phyloP scores from a whole-genome alignment of 2,113 vertebrate genomes.

The Rattus rattus region DNA sequence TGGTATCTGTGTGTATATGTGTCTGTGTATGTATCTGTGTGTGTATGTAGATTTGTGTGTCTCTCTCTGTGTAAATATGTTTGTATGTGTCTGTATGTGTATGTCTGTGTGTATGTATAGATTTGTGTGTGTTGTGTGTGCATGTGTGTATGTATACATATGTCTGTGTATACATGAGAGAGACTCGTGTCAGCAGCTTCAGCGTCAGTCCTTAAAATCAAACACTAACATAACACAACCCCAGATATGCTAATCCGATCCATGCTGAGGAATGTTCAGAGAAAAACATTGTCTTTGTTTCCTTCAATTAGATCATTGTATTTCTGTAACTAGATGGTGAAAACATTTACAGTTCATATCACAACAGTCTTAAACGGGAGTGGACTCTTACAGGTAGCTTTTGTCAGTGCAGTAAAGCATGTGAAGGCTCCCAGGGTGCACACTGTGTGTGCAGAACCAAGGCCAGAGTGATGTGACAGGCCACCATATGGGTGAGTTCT shows the following conservation, averaged over 20 bases:
- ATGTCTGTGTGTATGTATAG: background rate
- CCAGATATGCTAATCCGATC: background rate
- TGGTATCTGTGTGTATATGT: background rate
- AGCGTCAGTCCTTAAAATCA: background rate
- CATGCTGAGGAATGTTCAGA: background rate
- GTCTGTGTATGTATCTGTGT: background rate
- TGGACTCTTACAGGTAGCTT: too few relatives aligned
- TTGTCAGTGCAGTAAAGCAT: background rate
- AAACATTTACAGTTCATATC: background rate
- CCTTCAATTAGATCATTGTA: background rate
- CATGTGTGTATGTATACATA: background rate
- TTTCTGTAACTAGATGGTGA: background rate
- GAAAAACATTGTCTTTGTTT: background rate
- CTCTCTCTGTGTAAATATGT: background rate
- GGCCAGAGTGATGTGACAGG: background rate
- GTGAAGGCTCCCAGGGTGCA: background rate
- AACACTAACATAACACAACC: background rate
- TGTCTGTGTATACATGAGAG: background rate
- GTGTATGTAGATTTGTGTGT: background rate
- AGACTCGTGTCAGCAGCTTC: background rate
- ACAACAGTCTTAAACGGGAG: background rate
- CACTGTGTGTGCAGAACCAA: background rate
- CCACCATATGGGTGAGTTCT: too few relatives aligned
- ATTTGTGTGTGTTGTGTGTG: background rate
- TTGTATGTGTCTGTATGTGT: background rate